phyloP scores from a whole-genome alignment of 2,113 vertebrate genomes.

The Sphyrna mokarran region DNA sequence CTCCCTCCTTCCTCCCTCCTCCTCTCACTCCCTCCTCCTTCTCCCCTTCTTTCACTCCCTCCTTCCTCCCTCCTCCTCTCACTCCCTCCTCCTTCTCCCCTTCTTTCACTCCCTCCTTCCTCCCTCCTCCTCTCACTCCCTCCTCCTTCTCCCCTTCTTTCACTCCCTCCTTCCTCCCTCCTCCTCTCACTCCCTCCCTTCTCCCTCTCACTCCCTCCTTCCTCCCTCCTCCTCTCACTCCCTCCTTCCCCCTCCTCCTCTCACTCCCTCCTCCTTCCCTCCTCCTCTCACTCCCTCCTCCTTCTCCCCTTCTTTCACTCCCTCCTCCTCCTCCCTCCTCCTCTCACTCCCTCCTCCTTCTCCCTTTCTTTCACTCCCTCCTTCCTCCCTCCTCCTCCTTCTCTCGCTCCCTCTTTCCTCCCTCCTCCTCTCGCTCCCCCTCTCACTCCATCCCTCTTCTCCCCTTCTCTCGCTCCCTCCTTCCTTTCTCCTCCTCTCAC shows the following conservation, averaged over 20 bases:
- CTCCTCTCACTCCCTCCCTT: too few relatives aligned
- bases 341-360: neutral
- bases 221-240: neutral
- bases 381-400: neutral
- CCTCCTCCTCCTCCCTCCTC: neutral
- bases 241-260: neutral
- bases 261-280: too few relatives aligned
- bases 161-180: neutral
- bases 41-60: neutral
- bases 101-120: too few relatives aligned
- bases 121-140: too few relatives aligned
- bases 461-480: too few relatives aligned
- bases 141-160: too few relatives aligned
- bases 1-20: too few relatives aligned
- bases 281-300: too few relatives aligned
- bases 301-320: neutral
- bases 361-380: accelerated
- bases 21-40: too few relatives aligned
- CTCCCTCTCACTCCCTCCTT: neutral
- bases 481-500: too few relatives aligned
- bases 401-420: neutral
- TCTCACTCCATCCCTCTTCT: too few relatives aligned
- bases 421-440: too few relatives aligned
- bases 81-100: neutral
- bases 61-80: neutral